Evolutionary conservation across 1,140 invertebrate species (phyloP).

Genomic region (Whitmania pigra): DNA sequence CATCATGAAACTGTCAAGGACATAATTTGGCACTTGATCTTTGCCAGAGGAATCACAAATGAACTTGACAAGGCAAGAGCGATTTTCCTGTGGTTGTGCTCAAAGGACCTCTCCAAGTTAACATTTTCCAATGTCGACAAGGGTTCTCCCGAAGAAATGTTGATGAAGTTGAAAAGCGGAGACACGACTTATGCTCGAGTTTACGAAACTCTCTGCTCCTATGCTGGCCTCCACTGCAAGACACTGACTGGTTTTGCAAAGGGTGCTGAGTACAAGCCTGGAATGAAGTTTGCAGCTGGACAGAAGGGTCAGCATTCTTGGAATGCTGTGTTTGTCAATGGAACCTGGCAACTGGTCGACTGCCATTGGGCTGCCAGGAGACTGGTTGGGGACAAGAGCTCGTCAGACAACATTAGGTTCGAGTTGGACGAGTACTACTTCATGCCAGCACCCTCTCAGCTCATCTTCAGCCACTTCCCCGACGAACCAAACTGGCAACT

Average conservation of each 20-base stretch:
- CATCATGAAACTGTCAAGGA: conserved; percentile 40
- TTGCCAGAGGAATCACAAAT: conserved; percentile 40
- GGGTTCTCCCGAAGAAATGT: conserved; percentile 40
- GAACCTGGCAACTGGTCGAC: conserved; percentile 41
- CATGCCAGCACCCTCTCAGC: conserved; percentile 39
- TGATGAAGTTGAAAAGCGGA: conserved; percentile 40
- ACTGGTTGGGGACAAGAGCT: conserved; percentile 39
- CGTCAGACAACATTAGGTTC: conserved; percentile 32
- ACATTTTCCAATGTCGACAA: conserved; percentile 37
- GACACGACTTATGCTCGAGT: conserved; percentile 42
- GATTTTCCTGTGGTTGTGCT: conserved; percentile 43
- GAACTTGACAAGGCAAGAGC: conserved; percentile 43
- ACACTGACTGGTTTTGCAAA: conserved; percentile 42
- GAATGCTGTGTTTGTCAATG: conserved; percentile 42
- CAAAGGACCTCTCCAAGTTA: conserved; percentile 41
- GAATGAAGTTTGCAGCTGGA: conserved; percentile 37
- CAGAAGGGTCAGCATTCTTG: conserved; percentile 40
- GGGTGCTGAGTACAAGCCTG: conserved; percentile 42
- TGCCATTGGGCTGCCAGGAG: conserved; percentile 42
- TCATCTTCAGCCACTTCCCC: conserved; percentile 43
- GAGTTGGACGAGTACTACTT: conserved; percentile 43
- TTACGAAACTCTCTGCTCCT: conserved; percentile 43
- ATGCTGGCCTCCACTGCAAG: conserved; percentile 41
- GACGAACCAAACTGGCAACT: conserved; percentile 41
- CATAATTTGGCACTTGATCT: conserved; percentile 43